Evolutionary conservation across 2,113 vertebrate genomes (phyloP), one percentile per base, ranked within the genome.

Genomic region (Buteo buteo): DNA sequence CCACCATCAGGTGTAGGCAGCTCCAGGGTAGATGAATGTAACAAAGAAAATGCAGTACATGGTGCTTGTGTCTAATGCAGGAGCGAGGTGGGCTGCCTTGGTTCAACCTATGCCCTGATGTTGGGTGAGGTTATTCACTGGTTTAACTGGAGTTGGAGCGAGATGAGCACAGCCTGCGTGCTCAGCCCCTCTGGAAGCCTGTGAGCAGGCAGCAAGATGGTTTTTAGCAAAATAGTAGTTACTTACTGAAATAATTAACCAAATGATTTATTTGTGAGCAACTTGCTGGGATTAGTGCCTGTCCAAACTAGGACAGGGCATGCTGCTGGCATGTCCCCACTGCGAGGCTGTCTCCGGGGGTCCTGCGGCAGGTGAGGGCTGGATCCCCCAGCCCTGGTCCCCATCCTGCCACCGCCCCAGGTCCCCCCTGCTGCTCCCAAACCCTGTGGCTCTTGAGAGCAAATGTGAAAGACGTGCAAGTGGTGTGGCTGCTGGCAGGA

Each of bases 41-140:
- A 57, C 0, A 9, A 32, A 31, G 47, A 42, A 78, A 79, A 29
- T 3, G 0, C 50, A 40, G 17, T 8, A 6, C 3, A 0, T 0
- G 12, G 14, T 18, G 21, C 19, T 32, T 6, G 22, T 1, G 24
- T 32, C 45, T 52, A 7, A 50, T 3, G 16, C 71, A 10, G 61
- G 40, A 13, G 58, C 0, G 5, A 42, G 40, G 34, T 49, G 32
- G 26, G 82, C 89, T 58, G 55, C 22, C 54, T 50, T 22, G 52
- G 31, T 17, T 66, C n/a, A 13, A 19, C 21, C 44, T 40, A 22
- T 28, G 73, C 28, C 18, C 58, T 31, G 31, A 3, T 17, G 28
- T 2, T 17, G 40, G 59, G 26, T 67, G 61, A 49, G 42, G 55
- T 32, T 24, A 5, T 52, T 24, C 11, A 28, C 36, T 65, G 49